Base-by-base conservation (phyloP, 2,888 invertebrate species). In the Brachynemurus nebulosus region DNA sequence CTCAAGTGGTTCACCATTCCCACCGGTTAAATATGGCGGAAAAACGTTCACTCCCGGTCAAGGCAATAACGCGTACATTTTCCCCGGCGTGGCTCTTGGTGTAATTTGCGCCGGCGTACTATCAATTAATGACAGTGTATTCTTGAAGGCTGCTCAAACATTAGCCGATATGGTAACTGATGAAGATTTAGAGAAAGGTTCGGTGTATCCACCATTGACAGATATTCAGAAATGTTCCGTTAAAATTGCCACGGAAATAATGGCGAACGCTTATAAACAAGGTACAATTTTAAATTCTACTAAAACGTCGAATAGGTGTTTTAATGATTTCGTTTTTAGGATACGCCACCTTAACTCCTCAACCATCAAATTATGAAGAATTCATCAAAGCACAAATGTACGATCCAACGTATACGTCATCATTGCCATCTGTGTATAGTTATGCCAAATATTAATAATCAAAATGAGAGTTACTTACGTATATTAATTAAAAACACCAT, bases 1-100 rank as follows among this genome's bases (percentile, higher is more conserved):
- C 68, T 93, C 96, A 19, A 92, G 91, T 48, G 98, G 98, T 18
- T 95, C 93, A 18, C 98, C 98, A 11, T 98, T 98, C 68, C 76
- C 79, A 40, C 85, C 90, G 0, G 88, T 92, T 46, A 78, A 72
- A 43, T 71, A 80, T 47, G 78, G 86, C 51, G 91, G 89, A 1
- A 80, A 84, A 61, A 78, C 78, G 7, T 82, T 76, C 61, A 66
- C 78, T 57, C 93, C 98, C 0, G 98, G 98, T 0, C 98, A 99
- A 67, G 98, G 98, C 47, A 96, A 96, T 68, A 96, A 96, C 68
- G 81, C 95, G 0, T 96, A 96, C 68, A 91, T 96, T 65, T 95
- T 93, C 76, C 97, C 98, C 14, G 98, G 96, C 3, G 73, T 93
- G 52, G 93, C 93, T 19, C 74, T 98, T 37, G 97, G 88, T 50